Percentiles rank a stretch among this genome's conserved stretches.
Evolutionary conservation across 2,113 vertebrate species (phyloP).

Genomic region (Empidonax alnorum): DNA sequence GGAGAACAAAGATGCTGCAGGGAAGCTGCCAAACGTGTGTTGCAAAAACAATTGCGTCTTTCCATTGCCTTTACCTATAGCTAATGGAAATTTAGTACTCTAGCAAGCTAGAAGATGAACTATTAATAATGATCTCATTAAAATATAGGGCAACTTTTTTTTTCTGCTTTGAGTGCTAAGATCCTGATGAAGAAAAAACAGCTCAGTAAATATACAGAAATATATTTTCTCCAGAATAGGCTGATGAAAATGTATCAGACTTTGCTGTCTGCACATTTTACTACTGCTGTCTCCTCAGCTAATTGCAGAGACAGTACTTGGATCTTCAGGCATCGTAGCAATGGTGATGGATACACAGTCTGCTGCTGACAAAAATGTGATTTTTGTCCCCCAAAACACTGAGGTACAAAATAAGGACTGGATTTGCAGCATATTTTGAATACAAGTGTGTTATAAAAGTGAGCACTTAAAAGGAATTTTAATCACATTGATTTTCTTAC

Average conservation of each 20-base stretch:
- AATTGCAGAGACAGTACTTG: slow-evolving; percentile 21
- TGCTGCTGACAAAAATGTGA: slow-evolving; percentile 35
- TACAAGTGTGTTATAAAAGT: slow-evolving; percentile 9
- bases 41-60: background rate
- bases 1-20: background rate
- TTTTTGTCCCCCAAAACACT: background rate
- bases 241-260: slow-evolving; percentile 43
- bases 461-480: slow-evolving; percentile 55
- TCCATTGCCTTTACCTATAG: background rate
- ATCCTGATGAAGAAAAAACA: background rate
- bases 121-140: background rate
- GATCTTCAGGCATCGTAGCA: background rate
- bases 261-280: slow-evolving; percentile 6
- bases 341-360: background rate
- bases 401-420: slow-evolving; percentile 30
- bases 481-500: slow-evolving; percentile 60
- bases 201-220: background rate
- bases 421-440: slow-evolving; percentile 32
- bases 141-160: background rate
- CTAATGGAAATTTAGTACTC: background rate
- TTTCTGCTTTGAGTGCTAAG: background rate
- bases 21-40: background rate
- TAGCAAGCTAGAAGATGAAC: background rate
- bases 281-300: slow-evolving; percentile 11
- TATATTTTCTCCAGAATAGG: background rate